Base-by-base conservation (phyloP, 2,888 invertebrate species). In the Apodemia zela region DNA sequence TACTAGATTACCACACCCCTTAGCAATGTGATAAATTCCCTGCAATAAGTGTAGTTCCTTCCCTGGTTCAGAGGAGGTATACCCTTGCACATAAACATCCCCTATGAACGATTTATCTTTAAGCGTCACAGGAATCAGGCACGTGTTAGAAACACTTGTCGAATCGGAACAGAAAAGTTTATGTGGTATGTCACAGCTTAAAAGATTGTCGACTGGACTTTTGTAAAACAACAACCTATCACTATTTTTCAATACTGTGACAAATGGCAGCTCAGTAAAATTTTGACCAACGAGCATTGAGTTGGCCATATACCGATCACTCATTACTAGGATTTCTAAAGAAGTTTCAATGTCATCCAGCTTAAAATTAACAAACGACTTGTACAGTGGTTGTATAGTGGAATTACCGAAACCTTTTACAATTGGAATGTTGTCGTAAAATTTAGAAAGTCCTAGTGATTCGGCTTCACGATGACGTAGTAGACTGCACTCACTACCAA, bases 381-480 rank as follows among this genome's bases (percentile, higher is more conserved):
- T 68, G 18, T 63, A 69, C 21, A 66, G 8, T 35, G 33, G 33
- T 10, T 35, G 18, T 38, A 69, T 64, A 8, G 60, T 45, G 11
- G 66, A 66, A 33, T 69, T 62, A 6, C 69, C 69, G 60, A 72
- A 68, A 13, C 70, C 69, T 58, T 60, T 66, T 6, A 71, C 58
- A 10, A 64, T 15, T 17, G 69, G 70, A 15, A 70, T 29, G 7
- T 64, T 29, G 25, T 25, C 25, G 4, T 61, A 51, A 51, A 29
- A 58, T 59, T 57, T 68, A 51, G 25, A 4, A 25, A 25, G 25
- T 2, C 3, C 25, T 3, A 25, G 25, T 25, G 51, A 61, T 29
- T n/a, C 51, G 29, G 61, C 61, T 25, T 61, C 51, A 33, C 61
- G 15, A 25, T 61, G 7, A 49, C 29, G 42, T n/a, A 59, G 11